phyloP scores from a whole-genome alignment of 2,888 invertebrate genomes.

The Caenorhabditis sp. region DNA sequence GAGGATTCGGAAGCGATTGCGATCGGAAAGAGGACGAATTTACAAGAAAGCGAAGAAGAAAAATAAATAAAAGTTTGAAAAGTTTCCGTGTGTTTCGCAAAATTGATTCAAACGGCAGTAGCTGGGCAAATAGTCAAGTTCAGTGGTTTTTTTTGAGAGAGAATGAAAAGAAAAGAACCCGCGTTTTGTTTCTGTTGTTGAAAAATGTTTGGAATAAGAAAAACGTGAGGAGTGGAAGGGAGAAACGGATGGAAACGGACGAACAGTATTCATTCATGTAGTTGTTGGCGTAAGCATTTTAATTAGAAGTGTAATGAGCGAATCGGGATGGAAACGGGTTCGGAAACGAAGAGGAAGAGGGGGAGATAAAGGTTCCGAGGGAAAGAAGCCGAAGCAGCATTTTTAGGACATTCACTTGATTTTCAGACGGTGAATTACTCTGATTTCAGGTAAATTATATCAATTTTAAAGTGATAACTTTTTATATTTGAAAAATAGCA shows the following conservation, averaged over 20 bases:
- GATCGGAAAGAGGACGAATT: conserved; percentile 32
- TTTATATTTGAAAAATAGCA: too few species aligned
- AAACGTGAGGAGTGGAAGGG: neutral
- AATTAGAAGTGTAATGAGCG: conserved; percentile 16
- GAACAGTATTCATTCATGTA: too few species aligned
- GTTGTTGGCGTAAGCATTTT: neutral
- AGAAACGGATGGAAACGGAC: conserved; percentile 3
- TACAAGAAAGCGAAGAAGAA: conserved; percentile 25
- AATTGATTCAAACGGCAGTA: conserved; percentile 23
- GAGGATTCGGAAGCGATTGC: conserved; percentile 23
- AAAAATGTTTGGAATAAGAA: conserved; percentile 6
- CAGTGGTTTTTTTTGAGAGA: neutral
- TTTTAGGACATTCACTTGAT: too few species aligned
- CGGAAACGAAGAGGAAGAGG: neutral
- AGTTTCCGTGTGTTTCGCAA: conserved; percentile 34
- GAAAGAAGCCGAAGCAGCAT: too few species aligned
- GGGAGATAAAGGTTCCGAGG: too few species aligned
- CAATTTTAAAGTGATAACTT: too few species aligned
- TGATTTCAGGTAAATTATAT: too few species aligned
- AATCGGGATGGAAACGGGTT: conserved; percentile 10
- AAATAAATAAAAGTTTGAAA: conserved; percentile 12
- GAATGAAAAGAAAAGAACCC: neutral
- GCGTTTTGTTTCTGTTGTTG: too few species aligned
- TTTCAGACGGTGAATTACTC: too few species aligned
- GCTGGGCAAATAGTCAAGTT: conserved; percentile 28